A percentile compares a stretch with the other conserved stretches of the same genome.
Evolutionary conservation across 2,113 vertebrate species (phyloP).

Genomic region (Hassar affinis): DNA sequence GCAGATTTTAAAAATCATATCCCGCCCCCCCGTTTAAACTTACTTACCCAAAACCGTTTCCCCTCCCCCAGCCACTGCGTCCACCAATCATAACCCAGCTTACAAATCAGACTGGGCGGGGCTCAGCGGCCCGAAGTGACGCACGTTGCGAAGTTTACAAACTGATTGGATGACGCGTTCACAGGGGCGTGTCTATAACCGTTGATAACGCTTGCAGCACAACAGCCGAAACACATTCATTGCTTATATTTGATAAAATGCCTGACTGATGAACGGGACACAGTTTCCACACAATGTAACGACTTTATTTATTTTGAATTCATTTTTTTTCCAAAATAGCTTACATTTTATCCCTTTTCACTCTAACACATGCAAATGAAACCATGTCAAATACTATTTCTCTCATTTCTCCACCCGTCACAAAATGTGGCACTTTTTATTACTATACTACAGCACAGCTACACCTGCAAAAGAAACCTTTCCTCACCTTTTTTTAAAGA

Average conservation of each 20-base stretch:
- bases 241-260: not conserved
- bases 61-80: not conserved
- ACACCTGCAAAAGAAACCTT: not conserved
- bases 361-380: not conserved
- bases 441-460: not conserved
- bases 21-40: conserved; percentile 70
- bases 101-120: conserved; percentile 58
- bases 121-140: conserved; percentile 29
- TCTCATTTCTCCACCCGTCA: not conserved
- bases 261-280: too few relatives aligned
- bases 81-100: conserved; percentile 60
- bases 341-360: not conserved
- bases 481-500: not conserved
- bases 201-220: conserved; percentile 12
- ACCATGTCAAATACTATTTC: not conserved
- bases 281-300: not conserved
- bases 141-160: not conserved
- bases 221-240: not conserved
- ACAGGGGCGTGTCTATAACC: conserved; percentile 35
- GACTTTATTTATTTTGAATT: not conserved
- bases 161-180: conserved; percentile 52
- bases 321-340: not conserved
- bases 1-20: conserved; percentile 54
- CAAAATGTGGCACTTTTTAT: not conserved
- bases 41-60: not conserved